A percentile compares a stretch with the other conserved stretches of the same genome.
Evolutionary conservation across 1,140 invertebrate species (phyloP).

Genomic region (Drosophila orena): DNA sequence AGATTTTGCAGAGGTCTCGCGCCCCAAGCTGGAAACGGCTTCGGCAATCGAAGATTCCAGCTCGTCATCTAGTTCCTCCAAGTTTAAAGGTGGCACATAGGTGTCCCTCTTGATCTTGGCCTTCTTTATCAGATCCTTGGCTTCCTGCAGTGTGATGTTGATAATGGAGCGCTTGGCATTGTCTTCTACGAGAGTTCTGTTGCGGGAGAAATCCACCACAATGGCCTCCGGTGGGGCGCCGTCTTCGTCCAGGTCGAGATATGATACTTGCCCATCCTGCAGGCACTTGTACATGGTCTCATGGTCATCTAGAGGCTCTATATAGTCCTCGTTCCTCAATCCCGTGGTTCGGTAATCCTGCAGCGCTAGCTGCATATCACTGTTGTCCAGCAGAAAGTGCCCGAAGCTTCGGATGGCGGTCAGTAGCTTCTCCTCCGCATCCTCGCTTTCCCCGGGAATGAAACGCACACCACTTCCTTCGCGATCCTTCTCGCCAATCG

Average conservation of each 20-base stretch:
- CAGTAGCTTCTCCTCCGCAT: slow-evolving; percentile 82
- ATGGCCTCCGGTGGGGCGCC: slow-evolving; percentile 85
- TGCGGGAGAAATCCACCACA: slow-evolving; percentile 86
- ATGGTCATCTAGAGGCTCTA: slow-evolving; percentile 75
- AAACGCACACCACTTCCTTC: slow-evolving; percentile 63
- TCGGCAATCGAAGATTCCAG: slow-evolving; percentile 81
- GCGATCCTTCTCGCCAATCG: slow-evolving; percentile 9
- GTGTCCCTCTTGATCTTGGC: slow-evolving; percentile 62
- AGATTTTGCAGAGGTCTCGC: slow-evolving; percentile 49
- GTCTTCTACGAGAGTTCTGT: slow-evolving; percentile 73
- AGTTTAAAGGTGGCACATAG: slow-evolving; percentile 67
- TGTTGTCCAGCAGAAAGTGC: slow-evolving; percentile 84
- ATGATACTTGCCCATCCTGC: slow-evolving; percentile 51
- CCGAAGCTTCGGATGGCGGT: slow-evolving; percentile 85
- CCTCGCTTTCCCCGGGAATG: slow-evolving; percentile 69
- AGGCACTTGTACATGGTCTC: slow-evolving; percentile 85
- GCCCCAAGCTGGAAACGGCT: slow-evolving; percentile 73
- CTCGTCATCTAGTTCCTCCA: slow-evolving; percentile 79
- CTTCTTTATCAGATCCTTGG: slow-evolving; percentile 74
- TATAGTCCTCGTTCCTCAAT: slow-evolving; percentile 78
- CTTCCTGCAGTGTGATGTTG: slow-evolving; percentile 79
- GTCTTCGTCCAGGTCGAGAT: slow-evolving; percentile 56
- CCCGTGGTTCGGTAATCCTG: slow-evolving; percentile 64
- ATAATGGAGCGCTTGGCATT: slow-evolving; percentile 79
- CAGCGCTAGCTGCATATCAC: slow-evolving; percentile 73